Percentiles rank a stretch among this genome's conserved stretches.
phyloP scores from a whole-genome alignment of 2,888 invertebrate species.

The Tetragonisca angustula region DNA sequence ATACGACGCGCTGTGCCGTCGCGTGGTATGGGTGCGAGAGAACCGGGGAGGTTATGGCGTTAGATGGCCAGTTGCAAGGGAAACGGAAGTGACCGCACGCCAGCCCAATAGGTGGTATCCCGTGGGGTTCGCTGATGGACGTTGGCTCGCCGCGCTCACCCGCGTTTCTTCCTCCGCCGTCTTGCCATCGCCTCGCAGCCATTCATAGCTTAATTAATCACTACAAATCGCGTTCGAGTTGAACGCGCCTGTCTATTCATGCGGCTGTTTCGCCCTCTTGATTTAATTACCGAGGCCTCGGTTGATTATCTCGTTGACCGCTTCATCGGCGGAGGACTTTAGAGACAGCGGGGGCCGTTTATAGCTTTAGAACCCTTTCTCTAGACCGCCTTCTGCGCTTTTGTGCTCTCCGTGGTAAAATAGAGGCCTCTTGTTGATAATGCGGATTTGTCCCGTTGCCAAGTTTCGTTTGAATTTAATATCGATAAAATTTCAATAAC shows the following conservation, averaged over 20 bases:
- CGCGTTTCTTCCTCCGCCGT: slow-evolving; percentile 62
- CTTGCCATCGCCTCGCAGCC: slow-evolving; percentile 55
- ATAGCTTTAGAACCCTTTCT: not conserved
- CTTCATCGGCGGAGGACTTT: not conserved
- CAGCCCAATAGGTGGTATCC: slow-evolving; percentile 67
- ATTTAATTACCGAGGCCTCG: slow-evolving; percentile 36
- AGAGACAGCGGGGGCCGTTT: not conserved
- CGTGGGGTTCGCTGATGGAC: slow-evolving; percentile 75
- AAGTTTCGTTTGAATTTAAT: not conserved
- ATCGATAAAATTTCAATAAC: too few relatives aligned
- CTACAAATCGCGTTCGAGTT: slow-evolving; percentile 56
- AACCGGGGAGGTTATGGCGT: slow-evolving; percentile 71
- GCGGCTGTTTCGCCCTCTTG: slow-evolving; percentile 14
- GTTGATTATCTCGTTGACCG: not conserved
- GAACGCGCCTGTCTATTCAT: slow-evolving; percentile 28
- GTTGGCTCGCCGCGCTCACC: slow-evolving; percentile 63
- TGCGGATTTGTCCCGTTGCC: not conserved
- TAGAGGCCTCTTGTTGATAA: not conserved
- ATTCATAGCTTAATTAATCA: slow-evolving; percentile 60
- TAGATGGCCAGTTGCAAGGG: slow-evolving; percentile 76
- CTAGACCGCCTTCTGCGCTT: not conserved
- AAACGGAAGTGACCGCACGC: slow-evolving; percentile 80
- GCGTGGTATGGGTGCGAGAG: slow-evolving; percentile 46
- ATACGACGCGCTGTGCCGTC: slow-evolving; percentile 62
- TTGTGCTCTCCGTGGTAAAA: not conserved